Conservation (phyloP, 1,140 invertebrate genomes). For the Fragariocoptes setiger region DNA sequence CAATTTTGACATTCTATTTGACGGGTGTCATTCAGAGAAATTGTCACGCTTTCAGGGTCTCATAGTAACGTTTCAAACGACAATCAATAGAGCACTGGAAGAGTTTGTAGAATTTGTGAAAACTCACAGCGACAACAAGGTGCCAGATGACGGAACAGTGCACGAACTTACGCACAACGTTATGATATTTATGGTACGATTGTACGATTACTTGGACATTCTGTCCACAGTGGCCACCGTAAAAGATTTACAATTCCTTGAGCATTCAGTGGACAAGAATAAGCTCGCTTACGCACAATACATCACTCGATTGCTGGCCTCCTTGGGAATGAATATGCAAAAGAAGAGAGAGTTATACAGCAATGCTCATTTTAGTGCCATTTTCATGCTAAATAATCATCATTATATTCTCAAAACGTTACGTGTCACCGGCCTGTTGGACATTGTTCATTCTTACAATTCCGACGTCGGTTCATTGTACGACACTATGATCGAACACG, state of each 20-base stretch:
- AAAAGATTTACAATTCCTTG: constrained; percentile 10
- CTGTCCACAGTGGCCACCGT: constrained; percentile 10
- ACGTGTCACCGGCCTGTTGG: constrained; percentile 29
- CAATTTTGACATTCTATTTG: constrained; percentile 43
- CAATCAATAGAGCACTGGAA: constrained; percentile 53
- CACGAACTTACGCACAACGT: constrained; percentile 79
- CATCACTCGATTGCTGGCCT: constrained; percentile 31
- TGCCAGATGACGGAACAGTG: constrained; percentile 79
- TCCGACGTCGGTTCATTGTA: constrained; percentile 44
- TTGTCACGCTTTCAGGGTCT: constrained; percentile 26
- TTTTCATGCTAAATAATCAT: constrained; percentile 62
- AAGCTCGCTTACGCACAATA: constrained; percentile 12
- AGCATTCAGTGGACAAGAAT: constrained; percentile 10
- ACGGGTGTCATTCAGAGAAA: constrained; percentile 14
- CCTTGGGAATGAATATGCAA: constrained; percentile 44
- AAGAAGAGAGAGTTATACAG: constrained; percentile 40
- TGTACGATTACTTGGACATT: constrained; percentile 20
- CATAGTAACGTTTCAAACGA: constrained; percentile 35
- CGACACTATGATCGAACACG: constrained; percentile 41
- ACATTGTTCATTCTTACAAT: constrained; percentile 38
- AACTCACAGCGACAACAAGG: constrained; percentile 39
- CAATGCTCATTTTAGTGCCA: constrained; percentile 41
- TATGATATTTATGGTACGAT: constrained; percentile 47
- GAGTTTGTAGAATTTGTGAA: constrained; percentile 68
- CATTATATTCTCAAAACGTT: constrained; percentile 47